These are phyloP conservation scores for Subacronicta megacephala DNA, from an alignment of 2,888 invertebrate species.

Conservation along the genomic window DNA sequence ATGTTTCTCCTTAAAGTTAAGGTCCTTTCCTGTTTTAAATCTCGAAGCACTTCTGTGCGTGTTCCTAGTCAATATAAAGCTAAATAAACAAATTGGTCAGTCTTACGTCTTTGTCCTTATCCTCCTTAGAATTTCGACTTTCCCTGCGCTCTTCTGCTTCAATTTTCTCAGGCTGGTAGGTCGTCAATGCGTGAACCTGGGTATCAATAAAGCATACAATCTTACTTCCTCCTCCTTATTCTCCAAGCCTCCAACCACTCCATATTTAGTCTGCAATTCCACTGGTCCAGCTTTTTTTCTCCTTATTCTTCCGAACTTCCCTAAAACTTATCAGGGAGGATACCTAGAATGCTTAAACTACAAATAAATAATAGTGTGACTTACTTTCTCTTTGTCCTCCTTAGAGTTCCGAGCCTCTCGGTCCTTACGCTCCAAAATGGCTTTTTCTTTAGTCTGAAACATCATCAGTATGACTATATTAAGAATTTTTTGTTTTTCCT, in stretches of 20 bases:
- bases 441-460: constrained; percentile 87
- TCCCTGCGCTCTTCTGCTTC: constrained; percentile 84
- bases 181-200: background rate
- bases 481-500: no score
- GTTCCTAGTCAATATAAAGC: background rate
- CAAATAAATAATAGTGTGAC: background rate
- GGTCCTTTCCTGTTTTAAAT: constrained; percentile 81
- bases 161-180: constrained; percentile 85
- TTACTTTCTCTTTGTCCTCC: constrained; percentile 75
- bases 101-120: constrained; percentile 68
- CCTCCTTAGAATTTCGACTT: constrained; percentile 75
- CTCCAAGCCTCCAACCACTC: constrained; percentile 53
- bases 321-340: background rate
- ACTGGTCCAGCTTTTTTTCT: constrained; percentile 55
- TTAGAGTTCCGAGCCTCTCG: constrained; percentile 75
- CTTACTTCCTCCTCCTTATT: constrained; percentile 62
- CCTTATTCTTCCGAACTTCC: constrained; percentile 59
- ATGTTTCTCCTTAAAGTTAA: constrained; percentile 74
- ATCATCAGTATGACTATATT: background rate
- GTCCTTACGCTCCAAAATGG: constrained; percentile 84
- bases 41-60: constrained; percentile 62
- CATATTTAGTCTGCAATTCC: background rate
- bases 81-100: background rate
- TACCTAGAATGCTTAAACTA: background rate
- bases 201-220: background rate